phyloP scores from a whole-genome alignment of 2,797 vertebrate species.

The Manis pentadactyla region DNA sequence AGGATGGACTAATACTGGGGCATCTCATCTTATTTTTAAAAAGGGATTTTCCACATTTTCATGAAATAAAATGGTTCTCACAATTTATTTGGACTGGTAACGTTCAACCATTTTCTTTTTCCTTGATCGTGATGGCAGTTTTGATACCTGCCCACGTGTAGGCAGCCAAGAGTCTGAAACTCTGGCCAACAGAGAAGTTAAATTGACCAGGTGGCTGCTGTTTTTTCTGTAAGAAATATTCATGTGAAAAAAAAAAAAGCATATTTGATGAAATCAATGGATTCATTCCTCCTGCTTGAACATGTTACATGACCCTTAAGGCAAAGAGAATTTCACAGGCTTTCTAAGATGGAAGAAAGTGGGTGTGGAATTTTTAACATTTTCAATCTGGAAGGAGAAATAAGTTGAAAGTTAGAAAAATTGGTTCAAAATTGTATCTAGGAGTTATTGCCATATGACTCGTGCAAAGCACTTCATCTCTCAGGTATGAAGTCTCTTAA shows the following conservation, averaged over 20 bases:
- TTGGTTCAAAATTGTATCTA: neutral
- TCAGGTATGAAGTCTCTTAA: neutral
- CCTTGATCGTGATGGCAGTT: neutral
- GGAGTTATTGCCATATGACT: neutral
- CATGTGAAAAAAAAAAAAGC: neutral
- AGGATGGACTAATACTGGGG: neutral
- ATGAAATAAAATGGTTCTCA: neutral
- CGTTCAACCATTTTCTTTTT: neutral
- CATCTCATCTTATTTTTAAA: neutral
- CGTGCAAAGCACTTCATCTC: neutral
- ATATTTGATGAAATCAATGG: neutral
- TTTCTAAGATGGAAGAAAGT: neutral
- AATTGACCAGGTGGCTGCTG: neutral
- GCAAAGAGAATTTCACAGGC: conserved; percentile 43
- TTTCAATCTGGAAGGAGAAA: conserved; percentile 27
- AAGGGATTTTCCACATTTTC: neutral
- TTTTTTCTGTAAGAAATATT: conserved; percentile 43
- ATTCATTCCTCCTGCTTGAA: neutral
- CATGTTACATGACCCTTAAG: neutral
- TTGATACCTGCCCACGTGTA: neutral
- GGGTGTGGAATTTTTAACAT: neutral
- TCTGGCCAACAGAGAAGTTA: conserved; percentile 41
- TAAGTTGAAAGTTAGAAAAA: neutral
- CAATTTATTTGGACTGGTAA: neutral
- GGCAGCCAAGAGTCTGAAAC: neutral